A percentile compares a stretch with the other conserved stretches of the same genome.
Evolutionary conservation across 2,888 invertebrate species (phyloP).

Genomic region (Laspeyria flexula): DNA sequence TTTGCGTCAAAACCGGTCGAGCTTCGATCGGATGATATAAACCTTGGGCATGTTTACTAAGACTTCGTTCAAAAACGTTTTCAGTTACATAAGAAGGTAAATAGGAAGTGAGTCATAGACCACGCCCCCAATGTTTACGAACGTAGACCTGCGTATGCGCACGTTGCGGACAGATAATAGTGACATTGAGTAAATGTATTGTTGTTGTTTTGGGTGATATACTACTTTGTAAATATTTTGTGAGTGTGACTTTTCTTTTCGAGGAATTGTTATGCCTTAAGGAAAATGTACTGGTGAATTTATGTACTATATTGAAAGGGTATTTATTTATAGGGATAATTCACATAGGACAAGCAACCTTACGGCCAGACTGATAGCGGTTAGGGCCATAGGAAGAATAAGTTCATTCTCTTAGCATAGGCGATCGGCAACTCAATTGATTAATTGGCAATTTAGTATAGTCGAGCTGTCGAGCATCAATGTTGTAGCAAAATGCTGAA

Average conservation of each 20-base stretch:
- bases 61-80: slow-evolving; percentile 24
- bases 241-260: background rate
- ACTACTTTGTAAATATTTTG: background rate
- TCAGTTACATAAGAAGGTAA: slow-evolving; percentile 29
- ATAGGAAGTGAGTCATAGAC: slow-evolving; percentile 28
- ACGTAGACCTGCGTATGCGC: slow-evolving; percentile 8
- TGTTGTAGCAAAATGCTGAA: too few relatives aligned
- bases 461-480: too few relatives aligned
- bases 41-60: slow-evolving; percentile 45
- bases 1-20: slow-evolving; percentile 7
- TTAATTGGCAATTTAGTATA: too few relatives aligned
- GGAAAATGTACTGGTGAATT: background rate
- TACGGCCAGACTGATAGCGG: too few relatives aligned
- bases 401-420: too few relatives aligned
- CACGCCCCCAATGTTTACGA: slow-evolving; percentile 32
- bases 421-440: too few relatives aligned
- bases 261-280: background rate
- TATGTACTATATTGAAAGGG: too few relatives aligned
- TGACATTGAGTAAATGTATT: slow-evolving; percentile 26
- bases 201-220: slow-evolving; percentile 17
- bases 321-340: too few relatives aligned
- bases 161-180: slow-evolving; percentile 6
- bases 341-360: too few relatives aligned
- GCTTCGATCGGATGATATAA: slow-evolving; percentile 31
- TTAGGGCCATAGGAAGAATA: too few relatives aligned